phyloP scores from a whole-genome alignment of 2,888 invertebrate species.

The Byasa hedistus region DNA sequence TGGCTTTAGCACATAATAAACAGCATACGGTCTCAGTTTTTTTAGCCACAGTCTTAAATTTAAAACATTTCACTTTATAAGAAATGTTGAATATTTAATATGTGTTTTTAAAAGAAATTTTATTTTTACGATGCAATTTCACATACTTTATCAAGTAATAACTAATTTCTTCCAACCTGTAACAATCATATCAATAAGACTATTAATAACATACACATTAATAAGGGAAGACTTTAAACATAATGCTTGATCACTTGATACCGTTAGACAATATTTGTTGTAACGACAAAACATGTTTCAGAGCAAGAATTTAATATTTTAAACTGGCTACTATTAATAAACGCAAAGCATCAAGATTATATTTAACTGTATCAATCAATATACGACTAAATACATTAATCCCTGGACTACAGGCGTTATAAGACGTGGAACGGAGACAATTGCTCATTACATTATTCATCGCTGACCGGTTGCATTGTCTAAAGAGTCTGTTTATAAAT shows the following conservation, averaged over 20 bases:
- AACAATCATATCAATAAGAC: no score
- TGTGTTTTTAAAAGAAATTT: neutral
- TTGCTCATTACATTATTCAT: slow-evolving; percentile 46
- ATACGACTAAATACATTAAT: neutral
- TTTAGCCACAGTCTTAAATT: neutral
- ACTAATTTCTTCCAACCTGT: no score
- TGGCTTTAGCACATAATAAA: slow-evolving; percentile 7
- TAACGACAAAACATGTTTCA: neutral
- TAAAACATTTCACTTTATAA: neutral
- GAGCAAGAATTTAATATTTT: neutral
- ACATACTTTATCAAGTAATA: no score
- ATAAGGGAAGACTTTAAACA: no score
- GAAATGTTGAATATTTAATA: neutral
- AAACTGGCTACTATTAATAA: neutral
- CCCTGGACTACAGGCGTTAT: neutral
- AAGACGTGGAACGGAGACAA: slow-evolving; percentile 38
- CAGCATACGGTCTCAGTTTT: neutral
- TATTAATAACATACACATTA: no score
- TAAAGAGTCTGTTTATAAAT: slow-evolving; percentile 51
- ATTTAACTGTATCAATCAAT: neutral
- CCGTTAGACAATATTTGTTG: no score
- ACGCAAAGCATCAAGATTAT: neutral
- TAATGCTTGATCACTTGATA: no score
- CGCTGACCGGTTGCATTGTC: slow-evolving; percentile 46
- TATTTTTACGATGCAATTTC: no score